phyloP scores from a whole-genome alignment of 92 coral and sea anemone genomes.

The Umimayanthus kanabou region DNA sequence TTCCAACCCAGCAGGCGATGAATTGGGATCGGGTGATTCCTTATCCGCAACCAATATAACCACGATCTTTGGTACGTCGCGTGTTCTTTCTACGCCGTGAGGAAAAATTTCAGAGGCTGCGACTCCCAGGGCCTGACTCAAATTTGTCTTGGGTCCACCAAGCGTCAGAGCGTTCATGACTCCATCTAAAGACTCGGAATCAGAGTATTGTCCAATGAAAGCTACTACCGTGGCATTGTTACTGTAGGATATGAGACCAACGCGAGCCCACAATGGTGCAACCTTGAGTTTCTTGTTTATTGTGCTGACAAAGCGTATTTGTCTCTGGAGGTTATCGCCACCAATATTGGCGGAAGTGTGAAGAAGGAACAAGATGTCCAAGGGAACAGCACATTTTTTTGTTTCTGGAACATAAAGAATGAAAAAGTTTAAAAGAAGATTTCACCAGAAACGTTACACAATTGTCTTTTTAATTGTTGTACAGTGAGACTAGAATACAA shows the following conservation, averaged over 20 bases:
- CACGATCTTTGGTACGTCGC: neutral
- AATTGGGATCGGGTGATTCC: neutral
- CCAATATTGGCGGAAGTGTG: conserved; percentile 5
- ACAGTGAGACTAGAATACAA: neutral
- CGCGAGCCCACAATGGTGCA: conserved; percentile 4
- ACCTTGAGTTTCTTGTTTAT: neutral
- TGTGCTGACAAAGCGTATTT: conserved; percentile 3
- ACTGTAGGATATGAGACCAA: conserved; percentile 1
- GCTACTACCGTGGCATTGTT: conserved; percentile 12
- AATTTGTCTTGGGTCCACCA: conserved; percentile 13
- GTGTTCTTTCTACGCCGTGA: neutral
- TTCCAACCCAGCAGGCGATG: neutral
- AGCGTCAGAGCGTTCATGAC: neutral
- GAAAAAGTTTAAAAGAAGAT: neutral
- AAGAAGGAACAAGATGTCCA: conserved; percentile 2
- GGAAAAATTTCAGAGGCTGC: neutral
- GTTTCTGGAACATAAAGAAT: neutral
- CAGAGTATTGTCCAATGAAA: neutral
- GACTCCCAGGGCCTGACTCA: neutral
- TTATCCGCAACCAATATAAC: neutral
- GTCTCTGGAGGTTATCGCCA: conserved; percentile 8
- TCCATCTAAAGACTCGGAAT: neutral
- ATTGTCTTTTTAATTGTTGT: neutral
- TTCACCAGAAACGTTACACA: neutral
- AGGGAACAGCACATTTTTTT: conserved; percentile 1